Percentiles rank a stretch among this genome's conserved stretches.
Evolutionary conservation across 2,888 invertebrate species (phyloP).

Genomic region (Thelaira solivaga): DNA sequence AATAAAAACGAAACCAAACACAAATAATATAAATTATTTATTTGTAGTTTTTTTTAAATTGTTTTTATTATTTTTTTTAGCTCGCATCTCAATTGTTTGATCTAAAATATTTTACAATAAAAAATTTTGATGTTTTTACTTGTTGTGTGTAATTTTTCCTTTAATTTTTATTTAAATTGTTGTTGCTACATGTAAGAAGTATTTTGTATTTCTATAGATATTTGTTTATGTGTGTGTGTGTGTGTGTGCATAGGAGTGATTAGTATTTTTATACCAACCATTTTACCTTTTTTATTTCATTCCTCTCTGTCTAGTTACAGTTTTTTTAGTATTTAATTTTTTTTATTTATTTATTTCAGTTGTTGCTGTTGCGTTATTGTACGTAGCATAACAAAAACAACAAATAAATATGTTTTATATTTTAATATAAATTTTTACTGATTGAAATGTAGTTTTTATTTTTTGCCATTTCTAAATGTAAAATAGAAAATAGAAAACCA

Average conservation of each 20-base stretch:
- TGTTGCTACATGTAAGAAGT: not conserved
- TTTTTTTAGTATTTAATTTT: conserved; percentile 20
- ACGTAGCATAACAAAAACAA: conserved; percentile 36
- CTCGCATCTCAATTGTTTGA: conserved; percentile 43
- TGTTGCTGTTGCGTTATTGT: conserved; percentile 23
- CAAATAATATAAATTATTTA: conserved; percentile 30
- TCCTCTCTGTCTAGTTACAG: too few species aligned
- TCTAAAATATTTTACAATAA: conserved; percentile 54
- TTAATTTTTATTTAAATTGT: conserved; percentile 33
- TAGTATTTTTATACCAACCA: conserved; percentile 42
- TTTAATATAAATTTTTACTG: conserved; percentile 32
- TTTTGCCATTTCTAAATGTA: conserved; percentile 40
- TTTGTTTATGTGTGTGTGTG: conserved; percentile 4
- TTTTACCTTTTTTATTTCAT: conserved; percentile 15
- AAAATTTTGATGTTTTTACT: conserved; percentile 43
- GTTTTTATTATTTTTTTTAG: not conserved
- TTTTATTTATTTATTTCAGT: conserved; percentile 23
- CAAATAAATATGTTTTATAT: conserved; percentile 11
- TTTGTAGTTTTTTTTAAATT: conserved; percentile 4
- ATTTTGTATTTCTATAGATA: too few species aligned
- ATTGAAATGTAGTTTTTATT: conserved; percentile 56
- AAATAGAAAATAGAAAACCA: conserved; percentile 46
- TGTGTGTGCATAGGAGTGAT: conserved; percentile 19
- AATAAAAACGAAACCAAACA: not conserved
- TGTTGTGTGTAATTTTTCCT: not conserved